Evolutionary conservation across 2,888 invertebrate genomes (phyloP), one percentile per base, ranked within the genome.

Genomic region (Phengaris alcon): DNA sequence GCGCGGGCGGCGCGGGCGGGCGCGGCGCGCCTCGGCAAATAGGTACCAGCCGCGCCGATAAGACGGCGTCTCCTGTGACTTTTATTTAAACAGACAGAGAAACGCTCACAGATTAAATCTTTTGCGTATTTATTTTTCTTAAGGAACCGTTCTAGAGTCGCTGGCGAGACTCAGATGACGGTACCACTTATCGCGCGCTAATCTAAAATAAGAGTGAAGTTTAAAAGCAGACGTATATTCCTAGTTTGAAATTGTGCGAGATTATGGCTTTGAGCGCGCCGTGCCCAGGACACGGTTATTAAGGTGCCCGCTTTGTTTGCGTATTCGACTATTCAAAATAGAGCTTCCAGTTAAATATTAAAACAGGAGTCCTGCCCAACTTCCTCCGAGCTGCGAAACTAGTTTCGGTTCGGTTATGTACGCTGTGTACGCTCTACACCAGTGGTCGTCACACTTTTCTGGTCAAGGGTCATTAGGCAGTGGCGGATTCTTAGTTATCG

Each of bases 31-130:
- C 88, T 87, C 85, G 84, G 88, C 88, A 90, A 90, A 90, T 89
- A 90, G 86, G 85, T 86, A 86, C 85, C 89, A 87, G 83, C 86
- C 87, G 85, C 88, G 88, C 85, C 88, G 92, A 90, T 90, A 91
- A 91, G 88, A 88, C 88, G 88, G 87, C 87, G 86, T 88, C 90
- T 88, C 88, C 86, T 85, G 88, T 87, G 90, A 88, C 90, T 91
- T 87, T 88, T 91, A 88, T 92, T 91, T 92, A 91, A 91, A 91
- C 86, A 90, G 88, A 87, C 88, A 88, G 85, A 86, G 85, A 89
- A 90, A 90, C 88, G 87, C 85, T 91, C 87, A 87, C 86, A 88
- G 91, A 91, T 92, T 91, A 88, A 91, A 90, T 89, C 87, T 88
- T 85, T 86, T 82, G 83, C 83, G 84, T 90, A 87, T 88, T 91